phyloP scores from a whole-genome alignment of 2,888 invertebrate genomes.

The Tachystola acroxantha region DNA sequence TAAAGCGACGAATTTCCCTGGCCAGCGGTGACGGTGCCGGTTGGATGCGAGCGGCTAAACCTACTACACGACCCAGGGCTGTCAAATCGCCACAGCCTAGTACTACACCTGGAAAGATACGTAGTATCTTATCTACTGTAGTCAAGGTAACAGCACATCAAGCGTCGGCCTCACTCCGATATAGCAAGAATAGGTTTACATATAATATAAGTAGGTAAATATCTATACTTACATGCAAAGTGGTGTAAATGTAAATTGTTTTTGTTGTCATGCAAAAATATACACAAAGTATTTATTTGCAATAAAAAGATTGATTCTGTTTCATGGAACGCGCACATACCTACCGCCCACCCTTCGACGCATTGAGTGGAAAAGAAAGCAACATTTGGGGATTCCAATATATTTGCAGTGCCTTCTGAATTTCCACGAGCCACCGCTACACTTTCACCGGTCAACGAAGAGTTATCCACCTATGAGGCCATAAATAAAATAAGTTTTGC shows the following conservation, averaged over 20 bases:
- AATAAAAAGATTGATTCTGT: too few relatives aligned
- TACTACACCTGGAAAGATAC: constrained; percentile 80
- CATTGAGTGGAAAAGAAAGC: constrained; percentile 97
- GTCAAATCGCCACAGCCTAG: constrained; percentile 91
- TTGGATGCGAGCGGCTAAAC: constrained; percentile 92
- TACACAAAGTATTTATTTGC: too few relatives aligned
- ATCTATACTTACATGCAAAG: too few relatives aligned
- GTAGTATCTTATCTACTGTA: too few relatives aligned
- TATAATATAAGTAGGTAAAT: too few relatives aligned
- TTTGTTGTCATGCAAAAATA: too few relatives aligned
- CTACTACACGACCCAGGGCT: constrained; percentile 94
- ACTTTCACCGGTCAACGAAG: constrained; percentile 95
- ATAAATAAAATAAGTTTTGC: too few relatives aligned
- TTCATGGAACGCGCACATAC: too few relatives aligned
- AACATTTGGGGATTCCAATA: constrained; percentile 93
- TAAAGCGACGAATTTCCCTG: constrained; percentile 97
- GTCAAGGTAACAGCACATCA: too few relatives aligned
- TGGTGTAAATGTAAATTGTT: too few relatives aligned
- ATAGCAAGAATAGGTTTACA: too few relatives aligned
- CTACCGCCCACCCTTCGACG: constrained; percentile 93
- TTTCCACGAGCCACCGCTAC: constrained; percentile 92
- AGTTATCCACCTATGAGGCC: constrained; percentile 90
- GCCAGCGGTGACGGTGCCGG: constrained; percentile 97
- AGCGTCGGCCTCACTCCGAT: too few relatives aligned
- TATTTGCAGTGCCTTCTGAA: constrained; percentile 93